phyloP scores from a whole-genome alignment of 1,140 invertebrate genomes.

The Globodera rostochiensis region DNA sequence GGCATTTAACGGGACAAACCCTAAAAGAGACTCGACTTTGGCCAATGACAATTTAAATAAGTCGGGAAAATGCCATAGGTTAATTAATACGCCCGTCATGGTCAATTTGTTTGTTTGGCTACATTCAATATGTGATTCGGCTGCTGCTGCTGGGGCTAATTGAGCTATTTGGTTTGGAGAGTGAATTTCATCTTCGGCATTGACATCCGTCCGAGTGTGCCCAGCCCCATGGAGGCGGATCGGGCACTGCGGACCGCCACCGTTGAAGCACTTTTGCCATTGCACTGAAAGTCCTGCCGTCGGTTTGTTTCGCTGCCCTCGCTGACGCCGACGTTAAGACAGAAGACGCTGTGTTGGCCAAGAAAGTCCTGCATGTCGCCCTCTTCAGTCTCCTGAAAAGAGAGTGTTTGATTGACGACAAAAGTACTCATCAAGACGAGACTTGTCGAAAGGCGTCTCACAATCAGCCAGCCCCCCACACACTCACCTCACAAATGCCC shows the following conservation, averaged over 20 bases:
- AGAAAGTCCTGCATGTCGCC: not conserved
- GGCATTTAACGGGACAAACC: no score
- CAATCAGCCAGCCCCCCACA: not conserved
- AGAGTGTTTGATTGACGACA: no score
- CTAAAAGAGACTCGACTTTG: not conserved
- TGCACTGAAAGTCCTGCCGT: not conserved
- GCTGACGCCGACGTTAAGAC: not conserved
- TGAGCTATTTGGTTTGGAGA: not conserved
- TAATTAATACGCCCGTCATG: not conserved
- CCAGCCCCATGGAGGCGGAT: constrained; percentile 46
- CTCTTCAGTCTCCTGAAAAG: constrained; percentile 43
- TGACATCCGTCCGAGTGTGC: constrained; percentile 17
- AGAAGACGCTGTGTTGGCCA: constrained; percentile 1
- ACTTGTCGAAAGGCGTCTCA: not conserved
- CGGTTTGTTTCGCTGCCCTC: not conserved
- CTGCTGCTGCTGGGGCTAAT: not conserved
- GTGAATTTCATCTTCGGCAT: constrained; percentile 10
- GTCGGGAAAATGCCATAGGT: not conserved
- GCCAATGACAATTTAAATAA: not conserved
- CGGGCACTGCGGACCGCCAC: constrained; percentile 28
- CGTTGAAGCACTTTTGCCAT: constrained; percentile 12
- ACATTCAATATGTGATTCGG: no score
- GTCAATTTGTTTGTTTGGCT: not conserved
- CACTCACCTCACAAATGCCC: constrained; percentile 61
- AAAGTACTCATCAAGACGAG: no score